phyloP scores from a whole-genome alignment of 1,140 invertebrate genomes.

The Psilanteris sp. region DNA sequence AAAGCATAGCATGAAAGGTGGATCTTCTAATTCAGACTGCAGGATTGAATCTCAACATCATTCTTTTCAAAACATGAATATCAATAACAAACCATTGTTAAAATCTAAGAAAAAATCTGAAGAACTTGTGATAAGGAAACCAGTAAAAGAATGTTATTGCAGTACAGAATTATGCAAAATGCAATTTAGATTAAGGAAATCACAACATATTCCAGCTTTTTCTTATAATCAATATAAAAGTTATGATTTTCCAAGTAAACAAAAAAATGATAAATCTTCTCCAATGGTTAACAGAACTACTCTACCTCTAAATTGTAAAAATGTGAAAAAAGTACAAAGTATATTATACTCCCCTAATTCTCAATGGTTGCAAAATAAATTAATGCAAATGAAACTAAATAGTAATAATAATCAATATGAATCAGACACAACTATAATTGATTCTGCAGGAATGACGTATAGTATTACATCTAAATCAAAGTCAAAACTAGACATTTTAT shows the following conservation, averaged over 20 bases:
- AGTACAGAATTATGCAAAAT: conserved; percentile 44
- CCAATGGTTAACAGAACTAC: background rate
- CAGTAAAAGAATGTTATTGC: conserved; percentile 73
- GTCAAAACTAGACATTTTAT: no score
- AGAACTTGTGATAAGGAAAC: conserved; percentile 49
- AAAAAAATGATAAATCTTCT: conserved; percentile 3
- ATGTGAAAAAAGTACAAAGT: conserved; percentile 63
- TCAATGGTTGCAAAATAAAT: conserved; percentile 68
- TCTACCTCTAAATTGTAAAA: conserved; percentile 64
- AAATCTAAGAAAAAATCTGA: conserved; percentile 63
- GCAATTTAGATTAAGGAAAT: conserved; percentile 46
- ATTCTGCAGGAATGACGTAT: background rate
- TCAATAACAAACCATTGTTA: conserved; percentile 54
- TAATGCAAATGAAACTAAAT: background rate
- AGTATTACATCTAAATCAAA: no score
- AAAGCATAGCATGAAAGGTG: no score
- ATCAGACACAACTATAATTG: background rate
- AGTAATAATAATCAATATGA: background rate
- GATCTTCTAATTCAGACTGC: conserved; percentile 31
- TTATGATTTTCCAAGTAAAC: conserved; percentile 11
- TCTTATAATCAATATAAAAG: conserved; percentile 53
- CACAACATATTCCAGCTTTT: conserved; percentile 29
- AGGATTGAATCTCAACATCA: conserved; percentile 1
- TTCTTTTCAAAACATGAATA: conserved; percentile 36
- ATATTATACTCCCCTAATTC: conserved; percentile 72